Conservation (phyloP, 2,797 vertebrate genomes). For the Coccyzus lansbergi region DNA sequence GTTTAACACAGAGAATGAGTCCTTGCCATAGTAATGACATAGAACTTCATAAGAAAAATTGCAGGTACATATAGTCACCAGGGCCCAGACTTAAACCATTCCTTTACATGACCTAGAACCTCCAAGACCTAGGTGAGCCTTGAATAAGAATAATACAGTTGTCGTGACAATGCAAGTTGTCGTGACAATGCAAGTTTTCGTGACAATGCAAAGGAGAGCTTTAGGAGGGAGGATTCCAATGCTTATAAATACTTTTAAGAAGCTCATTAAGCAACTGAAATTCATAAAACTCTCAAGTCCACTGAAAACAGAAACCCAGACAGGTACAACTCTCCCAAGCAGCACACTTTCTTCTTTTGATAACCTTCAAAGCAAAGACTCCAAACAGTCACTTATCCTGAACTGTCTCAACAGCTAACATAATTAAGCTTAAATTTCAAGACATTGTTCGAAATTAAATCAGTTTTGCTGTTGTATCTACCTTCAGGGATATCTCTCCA, state of each 20-base stretch:
- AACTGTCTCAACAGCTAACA: neutral
- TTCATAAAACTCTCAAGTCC: neutral
- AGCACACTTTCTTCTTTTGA: neutral
- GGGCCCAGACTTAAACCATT: neutral
- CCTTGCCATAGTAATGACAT: neutral
- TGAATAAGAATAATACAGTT: neutral
- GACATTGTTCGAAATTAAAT: neutral
- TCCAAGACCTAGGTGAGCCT: neutral
- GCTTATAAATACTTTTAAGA: neutral
- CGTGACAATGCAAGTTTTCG: rapidly evolving
- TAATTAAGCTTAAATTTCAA: neutral
- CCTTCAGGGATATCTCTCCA: neutral
- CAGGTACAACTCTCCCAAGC: neutral
- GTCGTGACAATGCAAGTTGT: rapidly evolving
- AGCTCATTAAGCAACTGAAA: neutral
- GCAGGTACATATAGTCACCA: neutral
- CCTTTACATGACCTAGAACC: neutral
- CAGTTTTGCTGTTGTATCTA: neutral
- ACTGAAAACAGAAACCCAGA: neutral
- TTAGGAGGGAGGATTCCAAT: neutral
- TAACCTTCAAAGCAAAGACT: neutral
- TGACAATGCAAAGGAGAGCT: neutral
- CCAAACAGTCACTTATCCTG: neutral
- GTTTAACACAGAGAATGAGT: neutral
- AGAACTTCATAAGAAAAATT: neutral